These are phyloP conservation scores for Epizoanthus ramosus DNA, from an alignment of 92 coral and sea anemone genomes.

Conservation along the genomic window DNA sequence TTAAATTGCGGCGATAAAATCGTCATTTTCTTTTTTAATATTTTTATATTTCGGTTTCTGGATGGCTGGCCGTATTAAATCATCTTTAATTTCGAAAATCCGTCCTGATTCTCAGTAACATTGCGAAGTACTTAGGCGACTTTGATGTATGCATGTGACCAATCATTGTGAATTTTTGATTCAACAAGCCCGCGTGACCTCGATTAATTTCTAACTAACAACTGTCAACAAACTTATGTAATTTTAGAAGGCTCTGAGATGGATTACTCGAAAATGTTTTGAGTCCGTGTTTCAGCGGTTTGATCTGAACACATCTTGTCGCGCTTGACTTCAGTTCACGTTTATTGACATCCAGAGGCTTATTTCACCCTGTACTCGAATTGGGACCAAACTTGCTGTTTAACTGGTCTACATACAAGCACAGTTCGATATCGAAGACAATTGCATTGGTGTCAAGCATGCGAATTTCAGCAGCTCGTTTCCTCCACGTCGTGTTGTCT, in stretches of 20 bases:
- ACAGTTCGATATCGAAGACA: too few species aligned
- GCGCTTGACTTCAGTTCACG: too few species aligned
- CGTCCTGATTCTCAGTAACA: neutral
- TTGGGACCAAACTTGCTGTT: too few species aligned
- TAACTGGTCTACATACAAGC: too few species aligned
- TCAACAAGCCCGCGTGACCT: slow-evolving; percentile 26
- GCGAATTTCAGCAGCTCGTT: slow-evolving; percentile 1
- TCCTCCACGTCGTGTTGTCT: neutral
- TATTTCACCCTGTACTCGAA: too few species aligned
- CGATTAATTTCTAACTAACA: slow-evolving; percentile 21
- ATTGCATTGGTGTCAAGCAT: too few species aligned
- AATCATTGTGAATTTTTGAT: neutral
- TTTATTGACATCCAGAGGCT: too few species aligned
- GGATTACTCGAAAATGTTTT: neutral
- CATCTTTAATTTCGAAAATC: neutral
- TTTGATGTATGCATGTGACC: slow-evolving; percentile 4
- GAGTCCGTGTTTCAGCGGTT: neutral
- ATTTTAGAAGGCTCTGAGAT: neutral
- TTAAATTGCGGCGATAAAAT: too few species aligned
- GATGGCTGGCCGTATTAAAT: too few species aligned
- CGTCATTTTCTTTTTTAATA: too few species aligned
- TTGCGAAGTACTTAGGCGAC: slow-evolving; percentile 7
- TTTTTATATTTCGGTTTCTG: too few species aligned
- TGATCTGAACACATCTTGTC: neutral
- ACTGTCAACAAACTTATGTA: slow-evolving; percentile 39